Evolutionary conservation across 35 echinoderm and acorn worm species (phyloP), one percentile per base, ranked within the genome.

Genomic region (Apostichopus californicus): DNA sequence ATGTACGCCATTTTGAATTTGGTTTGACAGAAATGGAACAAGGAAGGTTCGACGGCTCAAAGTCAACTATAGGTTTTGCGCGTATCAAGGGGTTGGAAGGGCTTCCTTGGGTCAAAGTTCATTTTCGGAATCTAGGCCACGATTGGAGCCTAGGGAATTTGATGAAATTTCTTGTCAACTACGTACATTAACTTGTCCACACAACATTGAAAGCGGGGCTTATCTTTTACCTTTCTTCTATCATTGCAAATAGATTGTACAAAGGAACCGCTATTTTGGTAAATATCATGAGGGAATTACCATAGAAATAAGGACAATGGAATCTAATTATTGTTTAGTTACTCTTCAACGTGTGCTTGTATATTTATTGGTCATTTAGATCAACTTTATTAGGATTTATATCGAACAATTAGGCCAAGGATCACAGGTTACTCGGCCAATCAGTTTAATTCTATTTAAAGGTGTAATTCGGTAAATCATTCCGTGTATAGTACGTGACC

Each of bases 1-100:
- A 85, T 85, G 23, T 85, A 85, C 81, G 81, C 81, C 81, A 85
- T 85, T 85, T 85, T 85, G 81, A 85, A 85, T 85, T 18, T 20
- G 17, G 17, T 9, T 58, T 85, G 81, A 85, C 81, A 85, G 81
- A 85, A 85, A 58, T 85, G 21, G 81, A 85, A 55, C 81, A 85
- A 25, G 57, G 81, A 23, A 58, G n/a, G 5, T 58, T 20, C 13
- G 8, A 59, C 15, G 55, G 15, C 57, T 60, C 56, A 58, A 58
- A 58, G 52, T n/a, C 6, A 59, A 58, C 8, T 7, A 58, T 85
- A 85, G 1, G 14, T 55, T n/a, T 81, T 81, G 21, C 15, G 54
- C 21, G 28, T 52, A 58, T 58, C 55, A 21, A 14, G 54, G 57
- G 81, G 55, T 25, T 58, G 55, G 54, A 59, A 56, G 54, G 81